Evolutionary conservation across 2,797 vertebrate species (phyloP).

Genomic region (Fundulus diaphanus): DNA sequence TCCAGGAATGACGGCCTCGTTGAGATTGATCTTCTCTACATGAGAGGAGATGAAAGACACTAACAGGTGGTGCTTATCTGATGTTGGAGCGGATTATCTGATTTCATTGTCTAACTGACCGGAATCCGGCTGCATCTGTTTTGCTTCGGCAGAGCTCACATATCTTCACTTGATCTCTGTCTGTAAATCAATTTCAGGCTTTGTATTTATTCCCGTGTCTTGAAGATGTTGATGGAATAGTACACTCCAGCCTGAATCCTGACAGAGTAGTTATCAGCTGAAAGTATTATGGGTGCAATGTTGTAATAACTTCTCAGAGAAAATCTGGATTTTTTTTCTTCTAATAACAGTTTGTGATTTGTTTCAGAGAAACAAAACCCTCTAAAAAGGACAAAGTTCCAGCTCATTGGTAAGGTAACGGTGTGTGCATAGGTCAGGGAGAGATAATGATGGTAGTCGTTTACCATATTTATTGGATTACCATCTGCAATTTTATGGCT

Average conservation of each 20-base stretch:
- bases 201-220: conserved; percentile 59
- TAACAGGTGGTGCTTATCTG: conserved; percentile 66
- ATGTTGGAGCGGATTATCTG: conserved; percentile 65
- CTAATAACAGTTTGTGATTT: conserved; percentile 33
- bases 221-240: conserved; percentile 37
- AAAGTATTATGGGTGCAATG: neutral
- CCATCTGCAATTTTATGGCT: conserved; percentile 92
- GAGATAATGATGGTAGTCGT: conserved; percentile 87
- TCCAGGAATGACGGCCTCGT: conserved; percentile 55
- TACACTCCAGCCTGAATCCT: neutral
- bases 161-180: conserved; percentile 63
- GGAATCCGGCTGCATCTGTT: conserved; percentile 63
- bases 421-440: conserved; percentile 86
- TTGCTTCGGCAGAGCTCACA: conserved; percentile 60
- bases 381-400: conserved; percentile 81
- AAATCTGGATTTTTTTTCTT: neutral
- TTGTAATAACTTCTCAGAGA: neutral
- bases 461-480: conserved; percentile 89
- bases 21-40: conserved; percentile 67
- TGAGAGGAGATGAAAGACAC: conserved; percentile 54
- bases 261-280: conserved; percentile 9
- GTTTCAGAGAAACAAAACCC: conserved; percentile 64
- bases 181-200: conserved; percentile 63
- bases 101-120: conserved; percentile 71
- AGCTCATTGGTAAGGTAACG: conserved; percentile 90